phyloP scores from a whole-genome alignment of 2,797 vertebrate species.

The Periparus ater region DNA sequence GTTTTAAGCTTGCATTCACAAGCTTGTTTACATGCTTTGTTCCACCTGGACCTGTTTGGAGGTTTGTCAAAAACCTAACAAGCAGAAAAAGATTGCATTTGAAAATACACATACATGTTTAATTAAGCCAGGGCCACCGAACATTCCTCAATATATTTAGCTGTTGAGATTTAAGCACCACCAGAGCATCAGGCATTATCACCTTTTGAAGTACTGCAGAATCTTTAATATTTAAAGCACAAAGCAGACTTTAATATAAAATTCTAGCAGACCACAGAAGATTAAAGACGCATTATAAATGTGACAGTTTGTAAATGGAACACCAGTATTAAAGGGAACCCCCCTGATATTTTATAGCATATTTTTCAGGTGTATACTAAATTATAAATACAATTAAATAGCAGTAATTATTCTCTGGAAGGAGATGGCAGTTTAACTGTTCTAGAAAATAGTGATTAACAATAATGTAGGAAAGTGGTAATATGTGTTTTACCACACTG shows the following conservation, averaged over 20 bases:
- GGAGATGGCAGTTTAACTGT: conserved; percentile 75
- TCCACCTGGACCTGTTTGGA: conserved; percentile 97
- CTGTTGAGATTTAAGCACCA: conserved; percentile 85
- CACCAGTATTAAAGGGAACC: conserved; percentile 77
- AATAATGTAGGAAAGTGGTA: conserved; percentile 66
- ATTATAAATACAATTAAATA: conserved; percentile 86
- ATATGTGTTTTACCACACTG: conserved; percentile 46
- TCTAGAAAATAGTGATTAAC: conserved; percentile 70
- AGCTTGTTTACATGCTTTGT: conserved; percentile 92
- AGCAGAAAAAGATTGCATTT: conserved; percentile 91
- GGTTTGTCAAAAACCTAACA: conserved; percentile 93
- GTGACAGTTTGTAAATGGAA: conserved; percentile 86
- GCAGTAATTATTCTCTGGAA: conserved; percentile 81
- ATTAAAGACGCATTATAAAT: conserved; percentile 84
- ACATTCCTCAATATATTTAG: conserved; percentile 82
- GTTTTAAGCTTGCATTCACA: conserved; percentile 91
- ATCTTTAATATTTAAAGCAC: conserved; percentile 95
- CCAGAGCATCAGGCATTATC: conserved; percentile 87
- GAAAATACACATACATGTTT: conserved; percentile 96
- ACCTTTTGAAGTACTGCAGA: conserved; percentile 90
- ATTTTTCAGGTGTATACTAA: conserved; percentile 82
- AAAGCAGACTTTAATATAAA: conserved; percentile 85
- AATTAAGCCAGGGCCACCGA: conserved; percentile 89
- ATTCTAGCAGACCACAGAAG: conserved; percentile 82
- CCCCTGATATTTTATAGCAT: conserved; percentile 78